phyloP scores from a whole-genome alignment of 2,113 vertebrate species.

The Glaucidium brasilianum region DNA sequence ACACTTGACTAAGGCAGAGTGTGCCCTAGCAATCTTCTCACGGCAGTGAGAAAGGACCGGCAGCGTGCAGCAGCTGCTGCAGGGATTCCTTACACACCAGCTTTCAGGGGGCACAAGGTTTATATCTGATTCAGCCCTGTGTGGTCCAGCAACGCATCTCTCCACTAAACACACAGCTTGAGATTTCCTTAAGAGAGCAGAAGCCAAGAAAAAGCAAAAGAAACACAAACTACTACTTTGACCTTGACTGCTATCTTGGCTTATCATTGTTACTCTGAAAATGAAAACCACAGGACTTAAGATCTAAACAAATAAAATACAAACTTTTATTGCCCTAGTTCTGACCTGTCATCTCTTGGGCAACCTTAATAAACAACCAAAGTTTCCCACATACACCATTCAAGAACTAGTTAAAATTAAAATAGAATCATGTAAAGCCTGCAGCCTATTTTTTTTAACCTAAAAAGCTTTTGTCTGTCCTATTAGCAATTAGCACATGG shows the following conservation, averaged over 20 bases:
- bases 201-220: conserved; percentile 17
- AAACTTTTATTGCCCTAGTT: conserved; percentile 12
- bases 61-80: background rate
- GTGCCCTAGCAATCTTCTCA: background rate
- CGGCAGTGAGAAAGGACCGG: background rate
- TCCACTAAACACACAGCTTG: background rate
- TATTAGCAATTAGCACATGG: background rate
- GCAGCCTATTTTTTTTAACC: background rate
- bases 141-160: background rate
- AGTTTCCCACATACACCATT: background rate
- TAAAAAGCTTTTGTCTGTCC: background rate
- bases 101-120: background rate
- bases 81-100: background rate
- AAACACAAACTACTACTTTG: conserved; percentile 26
- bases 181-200: conserved; percentile 9
- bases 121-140: background rate
- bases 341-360: background rate
- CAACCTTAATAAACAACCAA: background rate
- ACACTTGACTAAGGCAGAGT: background rate
- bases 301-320: conserved; percentile 33
- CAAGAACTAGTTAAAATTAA: background rate
- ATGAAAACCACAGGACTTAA: conserved; percentile 38
- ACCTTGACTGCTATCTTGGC: conserved; percentile 53
- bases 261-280: conserved; percentile 35
- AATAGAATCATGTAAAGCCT: background rate